Conservation (phyloP, 1,140 invertebrate genomes). For the Apis cerana region DNA sequence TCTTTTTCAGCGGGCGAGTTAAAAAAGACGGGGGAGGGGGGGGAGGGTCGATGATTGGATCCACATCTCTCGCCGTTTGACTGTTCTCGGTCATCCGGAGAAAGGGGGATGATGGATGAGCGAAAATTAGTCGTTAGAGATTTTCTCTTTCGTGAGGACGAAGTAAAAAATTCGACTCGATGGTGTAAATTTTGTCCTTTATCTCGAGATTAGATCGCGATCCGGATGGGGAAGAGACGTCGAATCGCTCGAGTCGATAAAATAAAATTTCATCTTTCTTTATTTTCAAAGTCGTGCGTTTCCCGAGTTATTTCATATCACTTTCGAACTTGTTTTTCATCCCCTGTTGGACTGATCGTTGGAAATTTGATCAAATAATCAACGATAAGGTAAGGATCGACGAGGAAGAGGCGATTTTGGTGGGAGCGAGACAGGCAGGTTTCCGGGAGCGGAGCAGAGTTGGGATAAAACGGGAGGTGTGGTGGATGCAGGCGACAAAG, state of each 20-base stretch:
- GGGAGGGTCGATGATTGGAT: conserved; percentile 32
- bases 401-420: neutral
- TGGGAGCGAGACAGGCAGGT: neutral
- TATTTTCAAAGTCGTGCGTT: too few relatives aligned
- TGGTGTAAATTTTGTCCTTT: too few relatives aligned
- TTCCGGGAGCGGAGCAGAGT: neutral
- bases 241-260: too few relatives aligned
- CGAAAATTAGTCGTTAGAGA: conserved; percentile 44
- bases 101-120: conserved; percentile 4
- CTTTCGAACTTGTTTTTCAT: too few relatives aligned
- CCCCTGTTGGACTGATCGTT: too few relatives aligned
- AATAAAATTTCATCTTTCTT: too few relatives aligned
- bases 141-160: neutral
- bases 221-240: too few relatives aligned
- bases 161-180: neutral
- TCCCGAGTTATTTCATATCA: too few relatives aligned
- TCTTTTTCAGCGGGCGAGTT: conserved; percentile 18
- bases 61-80: neutral
- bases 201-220: too few relatives aligned
- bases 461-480: neutral
- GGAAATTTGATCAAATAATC: too few relatives aligned
- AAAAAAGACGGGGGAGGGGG: neutral
- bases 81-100: conserved; percentile 16
- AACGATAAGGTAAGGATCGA: too few relatives aligned
- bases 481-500: conserved; percentile 30